Base-by-base conservation (phyloP, 2,113 vertebrate species). In the Triplophysa dalaica region DNA sequence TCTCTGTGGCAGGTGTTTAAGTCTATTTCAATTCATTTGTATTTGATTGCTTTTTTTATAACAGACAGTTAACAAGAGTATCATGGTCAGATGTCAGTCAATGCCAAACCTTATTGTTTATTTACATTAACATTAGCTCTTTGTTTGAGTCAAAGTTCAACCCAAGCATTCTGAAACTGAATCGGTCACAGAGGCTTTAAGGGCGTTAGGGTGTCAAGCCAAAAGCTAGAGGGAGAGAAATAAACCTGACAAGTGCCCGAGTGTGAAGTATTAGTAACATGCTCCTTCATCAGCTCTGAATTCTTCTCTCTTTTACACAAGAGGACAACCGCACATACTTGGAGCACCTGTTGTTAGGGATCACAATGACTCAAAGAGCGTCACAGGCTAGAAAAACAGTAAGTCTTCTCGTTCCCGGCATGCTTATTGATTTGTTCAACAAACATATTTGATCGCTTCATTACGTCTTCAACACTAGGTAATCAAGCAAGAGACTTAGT, bases 341-440 rank as follows among this genome's bases (percentile, higher is more conserved):
- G n/a, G 43, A 83, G 69, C 82, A 87, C 75, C 86, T 89, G 87
- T 88, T 89, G 60, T 60, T 38, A 75, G 48, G 22, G 52, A 48
- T 85, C 84, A 79, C 29, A 50, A 22, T 58, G 79, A 83, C 56
- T 24, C 24, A 29, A 29, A 21, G 38, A n/a, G n/a, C 33, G 33
- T 7, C 33, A 38, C 33, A 1, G 33, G 33, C 6, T 38, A 6
- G 6, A 38, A 38, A 29, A 38, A 38, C 33, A 7, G 33, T 5
- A 7, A 38, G 6, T 38, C 6, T 38, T 38, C 33, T 38, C 33
- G 7, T 38, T 38, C 33, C 33, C 33, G 33, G 6, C 33, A 38
- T 38, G 33, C 33, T 38, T 38, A 38, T 38, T 38, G 33, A 38
- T 38, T 38, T 38, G 33, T 38, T 38, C 33, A 38, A 38, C 33